phyloP scores from a whole-genome alignment of 1,140 invertebrate species.

The Lepidurus couesii region DNA sequence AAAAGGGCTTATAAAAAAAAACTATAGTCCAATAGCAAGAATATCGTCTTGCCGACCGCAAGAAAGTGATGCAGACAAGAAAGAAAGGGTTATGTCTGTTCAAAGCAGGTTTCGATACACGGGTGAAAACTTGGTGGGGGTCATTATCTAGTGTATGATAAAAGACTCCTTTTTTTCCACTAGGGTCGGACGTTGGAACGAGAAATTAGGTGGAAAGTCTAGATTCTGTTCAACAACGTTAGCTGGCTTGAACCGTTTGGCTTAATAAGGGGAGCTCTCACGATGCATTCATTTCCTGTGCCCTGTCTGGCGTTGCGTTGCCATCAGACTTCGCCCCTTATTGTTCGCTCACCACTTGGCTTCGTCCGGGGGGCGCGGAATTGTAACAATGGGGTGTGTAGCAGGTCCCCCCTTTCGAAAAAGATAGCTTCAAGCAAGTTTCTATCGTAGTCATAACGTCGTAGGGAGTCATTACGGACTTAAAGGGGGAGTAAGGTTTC shows the following conservation, averaged over 20 bases:
- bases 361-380: background rate
- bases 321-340: background rate
- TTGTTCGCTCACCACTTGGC: background rate
- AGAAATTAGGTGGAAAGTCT: background rate
- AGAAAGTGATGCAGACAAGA: background rate
- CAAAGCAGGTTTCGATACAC: background rate
- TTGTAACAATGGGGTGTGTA: background rate
- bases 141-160: background rate
- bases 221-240: background rate
- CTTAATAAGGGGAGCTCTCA: constrained; percentile 17
- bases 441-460: background rate
- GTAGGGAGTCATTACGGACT: background rate
- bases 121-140: background rate
- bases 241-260: background rate
- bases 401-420: background rate
- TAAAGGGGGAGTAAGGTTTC: too few relatives aligned
- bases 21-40: background rate
- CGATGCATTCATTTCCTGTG: constrained; percentile 11
- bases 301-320: background rate
- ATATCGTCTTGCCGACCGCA: background rate
- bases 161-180: background rate
- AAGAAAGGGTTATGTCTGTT: background rate
- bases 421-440: background rate
- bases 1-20: background rate
- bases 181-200: background rate